These are phyloP conservation scores for Onychomys arenicola DNA, from an alignment of 2,797 vertebrate genomes.

Conservation along the genomic window DNA sequence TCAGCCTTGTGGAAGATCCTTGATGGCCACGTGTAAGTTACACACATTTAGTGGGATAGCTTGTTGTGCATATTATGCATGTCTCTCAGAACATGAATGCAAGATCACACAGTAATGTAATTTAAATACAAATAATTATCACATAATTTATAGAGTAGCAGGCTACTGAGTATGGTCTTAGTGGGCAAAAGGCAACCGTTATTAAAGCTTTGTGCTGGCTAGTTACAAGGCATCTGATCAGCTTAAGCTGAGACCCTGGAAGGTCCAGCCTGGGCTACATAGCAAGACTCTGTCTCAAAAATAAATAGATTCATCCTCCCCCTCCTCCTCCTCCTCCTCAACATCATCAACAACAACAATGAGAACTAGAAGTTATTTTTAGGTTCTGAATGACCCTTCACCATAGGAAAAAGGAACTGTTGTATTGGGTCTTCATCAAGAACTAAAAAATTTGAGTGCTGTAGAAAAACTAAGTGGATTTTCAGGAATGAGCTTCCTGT, in stretches of 20 bases:
- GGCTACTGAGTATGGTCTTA: constrained; percentile 26
- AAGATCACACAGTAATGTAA: constrained; percentile 54
- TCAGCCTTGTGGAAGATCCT: constrained; percentile 19
- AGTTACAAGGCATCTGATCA: not conserved
- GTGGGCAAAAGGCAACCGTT: constrained; percentile 41
- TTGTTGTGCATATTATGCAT: constrained; percentile 44
- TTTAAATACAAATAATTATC: constrained; percentile 37
- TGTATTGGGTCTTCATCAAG: constrained; percentile 22
- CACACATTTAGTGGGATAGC: constrained; percentile 30
- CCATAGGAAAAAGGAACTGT: not conserved
- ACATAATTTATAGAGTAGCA: constrained; percentile 26
- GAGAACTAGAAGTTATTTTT: constrained; percentile 59
- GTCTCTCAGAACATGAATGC: constrained; percentile 34
- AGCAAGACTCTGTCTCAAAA: not conserved
- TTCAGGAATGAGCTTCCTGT: not conserved
- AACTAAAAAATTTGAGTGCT: not conserved
- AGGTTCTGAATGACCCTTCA: not conserved
- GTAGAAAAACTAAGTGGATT: not conserved
- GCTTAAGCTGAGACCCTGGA: not conserved
- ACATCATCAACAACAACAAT: not conserved
- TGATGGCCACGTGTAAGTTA: constrained; percentile 47
- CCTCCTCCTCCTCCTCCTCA: not conserved
- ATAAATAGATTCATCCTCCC: not conserved
- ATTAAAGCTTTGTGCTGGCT: constrained; percentile 1
- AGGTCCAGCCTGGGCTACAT: not conserved